Base-by-base conservation (phyloP, 2,113 vertebrate species). In the Tichodroma muraria region DNA sequence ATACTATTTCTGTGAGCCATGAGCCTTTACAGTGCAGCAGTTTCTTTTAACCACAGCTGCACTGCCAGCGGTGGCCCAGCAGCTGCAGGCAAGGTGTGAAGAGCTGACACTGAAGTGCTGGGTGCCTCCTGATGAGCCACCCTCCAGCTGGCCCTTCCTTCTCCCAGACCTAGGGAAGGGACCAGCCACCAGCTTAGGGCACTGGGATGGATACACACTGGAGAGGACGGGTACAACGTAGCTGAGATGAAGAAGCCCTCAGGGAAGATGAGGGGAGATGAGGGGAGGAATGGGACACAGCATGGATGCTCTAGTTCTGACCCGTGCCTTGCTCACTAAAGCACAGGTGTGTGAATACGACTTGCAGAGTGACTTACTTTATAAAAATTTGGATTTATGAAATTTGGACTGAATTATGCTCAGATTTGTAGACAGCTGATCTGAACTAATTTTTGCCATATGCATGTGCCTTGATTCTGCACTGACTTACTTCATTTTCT, bases 41-140 rank as follows among this genome's bases (percentile, higher is more conserved):
- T 47, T 77, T 60, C 23, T 22, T 21, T 8, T 14, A 42, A 11
- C 10, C 44, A 8, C 0, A 1, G 63, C 12, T 52, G 12, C 0
- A 0, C 33, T 40, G 80, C 28, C 59, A 42, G 38, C 0, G 0
- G 54, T 0, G 0, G 24, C 15, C 15, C 1, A 2, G 57, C 52
- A 63, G 59, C 83, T 81, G 31, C 52, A 28, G 30, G 80, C 45
- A 65, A 66, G 61, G 56, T 53, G 17, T 0, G 15, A 68, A 30
- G 40, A 54, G 40, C 45, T 37, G 50, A 28, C 1, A 12, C 42
- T 64, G 64, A 83, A 80, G 45, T 17, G 22, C 2, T 0, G 17
- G 6, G 23, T 72, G 15, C 17, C 44, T 38, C 73, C 45, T 56
- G 54, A 30, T 21, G 16, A 80, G 69, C 10, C 37, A 53, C 33